phyloP scores from a whole-genome alignment of 1,140 invertebrate genomes.

The Zaprionus vittiger region DNA sequence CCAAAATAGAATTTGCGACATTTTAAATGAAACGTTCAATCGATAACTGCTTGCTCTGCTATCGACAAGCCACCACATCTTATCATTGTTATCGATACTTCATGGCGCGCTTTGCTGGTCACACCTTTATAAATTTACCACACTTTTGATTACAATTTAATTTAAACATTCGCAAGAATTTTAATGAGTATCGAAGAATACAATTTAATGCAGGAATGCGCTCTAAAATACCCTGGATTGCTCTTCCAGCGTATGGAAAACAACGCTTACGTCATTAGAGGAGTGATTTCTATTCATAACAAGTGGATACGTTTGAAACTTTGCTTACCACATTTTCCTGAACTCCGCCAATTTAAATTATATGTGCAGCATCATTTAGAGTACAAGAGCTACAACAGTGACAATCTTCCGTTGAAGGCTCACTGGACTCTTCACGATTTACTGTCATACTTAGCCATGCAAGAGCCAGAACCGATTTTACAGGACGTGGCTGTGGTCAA shows the following conservation, averaged over 20 bases:
- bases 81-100: not conserved
- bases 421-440: constrained; percentile 51
- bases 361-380: constrained; percentile 51
- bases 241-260: constrained; percentile 13
- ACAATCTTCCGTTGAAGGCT: constrained; percentile 33
- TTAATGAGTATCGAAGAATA: not conserved
- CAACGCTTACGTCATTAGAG: constrained; percentile 38
- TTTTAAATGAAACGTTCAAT: constrained; percentile 9
- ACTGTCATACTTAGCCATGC: constrained; percentile 32
- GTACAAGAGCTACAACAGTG: constrained; percentile 46
- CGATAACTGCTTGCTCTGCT: not conserved
- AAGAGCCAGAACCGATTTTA: constrained; percentile 12
- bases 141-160: not conserved
- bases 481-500: not conserved
- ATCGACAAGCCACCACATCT: constrained; percentile 28
- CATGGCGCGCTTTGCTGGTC: constrained; percentile 3
- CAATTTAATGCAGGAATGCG: constrained; percentile 3
- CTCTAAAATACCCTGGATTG: constrained; percentile 48
- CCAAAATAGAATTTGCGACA: constrained; percentile 1
- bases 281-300: constrained; percentile 27
- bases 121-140: constrained; percentile 1
- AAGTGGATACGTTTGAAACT: constrained; percentile 53
- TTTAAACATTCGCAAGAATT: not conserved
- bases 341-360: constrained; percentile 42
- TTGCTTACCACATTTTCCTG: constrained; percentile 51